Evolutionary conservation across 2,888 invertebrate species (phyloP).

Genomic region (Frankliniella fusca): DNA sequence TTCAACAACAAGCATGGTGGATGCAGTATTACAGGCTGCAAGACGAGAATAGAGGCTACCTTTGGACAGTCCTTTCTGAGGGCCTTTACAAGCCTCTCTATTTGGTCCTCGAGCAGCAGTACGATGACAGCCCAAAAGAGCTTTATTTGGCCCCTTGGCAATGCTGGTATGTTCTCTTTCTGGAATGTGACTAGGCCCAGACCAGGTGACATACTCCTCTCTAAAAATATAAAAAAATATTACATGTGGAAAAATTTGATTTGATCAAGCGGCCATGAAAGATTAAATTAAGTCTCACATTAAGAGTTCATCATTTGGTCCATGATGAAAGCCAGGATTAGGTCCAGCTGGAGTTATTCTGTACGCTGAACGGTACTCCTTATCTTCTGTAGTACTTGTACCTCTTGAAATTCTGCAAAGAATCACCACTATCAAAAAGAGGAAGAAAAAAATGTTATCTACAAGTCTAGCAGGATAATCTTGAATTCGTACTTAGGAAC

Average conservation of each 20-base stretch:
- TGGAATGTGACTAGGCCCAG: slow-evolving; percentile 68
- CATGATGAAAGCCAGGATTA: slow-evolving; percentile 45
- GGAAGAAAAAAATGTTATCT: slow-evolving; percentile 31
- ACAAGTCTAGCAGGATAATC: neutral
- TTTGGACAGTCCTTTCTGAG: slow-evolving; percentile 65
- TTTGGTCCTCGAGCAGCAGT: slow-evolving; percentile 62
- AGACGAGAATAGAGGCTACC: slow-evolving; percentile 66
- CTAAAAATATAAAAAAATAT: slow-evolving; percentile 50
- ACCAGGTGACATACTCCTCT: slow-evolving; percentile 78
- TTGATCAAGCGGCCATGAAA: neutral
- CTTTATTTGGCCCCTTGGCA: slow-evolving; percentile 56
- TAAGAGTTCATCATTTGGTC: slow-evolving; percentile 75
- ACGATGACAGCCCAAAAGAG: slow-evolving; percentile 45
- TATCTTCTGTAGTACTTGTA: slow-evolving; percentile 51
- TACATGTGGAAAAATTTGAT: neutral
- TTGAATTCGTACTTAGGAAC: slow-evolving; percentile 47
- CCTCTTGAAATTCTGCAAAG: slow-evolving; percentile 47
- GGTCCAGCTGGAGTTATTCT: slow-evolving; percentile 48
- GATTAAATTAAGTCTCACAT: slow-evolving; percentile 32
- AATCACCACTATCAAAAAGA: slow-evolving; percentile 28
- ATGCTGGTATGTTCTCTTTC: slow-evolving; percentile 51
- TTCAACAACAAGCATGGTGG: neutral
- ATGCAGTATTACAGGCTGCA: neutral
- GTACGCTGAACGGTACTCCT: slow-evolving; percentile 59
- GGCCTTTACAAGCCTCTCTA: slow-evolving; percentile 64